Percentiles rank a stretch among this genome's conserved stretches.
phyloP scores from a whole-genome alignment of 2,888 invertebrate genomes.

The Dione juno region DNA sequence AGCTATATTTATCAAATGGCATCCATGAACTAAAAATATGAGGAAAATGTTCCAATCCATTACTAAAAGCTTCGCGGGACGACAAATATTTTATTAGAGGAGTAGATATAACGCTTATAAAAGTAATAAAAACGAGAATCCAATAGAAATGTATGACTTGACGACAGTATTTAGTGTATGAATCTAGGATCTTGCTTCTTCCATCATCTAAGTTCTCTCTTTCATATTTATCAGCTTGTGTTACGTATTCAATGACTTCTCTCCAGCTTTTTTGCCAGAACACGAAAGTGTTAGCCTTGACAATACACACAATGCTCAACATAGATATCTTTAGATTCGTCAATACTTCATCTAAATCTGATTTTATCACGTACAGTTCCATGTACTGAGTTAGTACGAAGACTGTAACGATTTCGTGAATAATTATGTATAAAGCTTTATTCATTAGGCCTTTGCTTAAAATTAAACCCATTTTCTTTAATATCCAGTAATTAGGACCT shows the following conservation, averaged over 20 bases:
- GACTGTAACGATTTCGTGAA: slow-evolving; percentile 59
- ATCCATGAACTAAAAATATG: slow-evolving; percentile 76
- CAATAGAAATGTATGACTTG: slow-evolving; percentile 67
- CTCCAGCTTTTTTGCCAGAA: slow-evolving; percentile 67
- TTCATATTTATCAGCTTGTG: slow-evolving; percentile 66
- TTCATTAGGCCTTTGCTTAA: slow-evolving; percentile 57
- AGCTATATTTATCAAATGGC: slow-evolving; percentile 67
- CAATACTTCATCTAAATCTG: slow-evolving; percentile 64
- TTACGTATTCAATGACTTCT: slow-evolving; percentile 64
- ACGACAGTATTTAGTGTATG: slow-evolving; percentile 68
- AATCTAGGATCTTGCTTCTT: slow-evolving; percentile 56
- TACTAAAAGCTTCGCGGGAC: slow-evolving; percentile 60
- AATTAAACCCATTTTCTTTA: slow-evolving; percentile 60
- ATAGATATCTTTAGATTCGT: slow-evolving; percentile 72
- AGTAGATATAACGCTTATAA: slow-evolving; percentile 55
- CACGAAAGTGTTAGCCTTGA: slow-evolving; percentile 65
- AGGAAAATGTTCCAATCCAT: slow-evolving; percentile 66
- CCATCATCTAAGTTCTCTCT: slow-evolving; percentile 53
- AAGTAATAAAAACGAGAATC: slow-evolving; percentile 65
- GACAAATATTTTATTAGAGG: slow-evolving; percentile 62
- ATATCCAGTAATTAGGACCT: slow-evolving; percentile 69
- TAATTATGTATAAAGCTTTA: slow-evolving; percentile 53
- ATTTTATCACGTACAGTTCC: slow-evolving; percentile 66
- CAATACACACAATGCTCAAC: slow-evolving; percentile 67
- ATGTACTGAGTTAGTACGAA: slow-evolving; percentile 69